These are phyloP conservation scores for Podarcis siculus DNA, from an alignment of 2,797 vertebrate species.

Conservation along the genomic window DNA sequence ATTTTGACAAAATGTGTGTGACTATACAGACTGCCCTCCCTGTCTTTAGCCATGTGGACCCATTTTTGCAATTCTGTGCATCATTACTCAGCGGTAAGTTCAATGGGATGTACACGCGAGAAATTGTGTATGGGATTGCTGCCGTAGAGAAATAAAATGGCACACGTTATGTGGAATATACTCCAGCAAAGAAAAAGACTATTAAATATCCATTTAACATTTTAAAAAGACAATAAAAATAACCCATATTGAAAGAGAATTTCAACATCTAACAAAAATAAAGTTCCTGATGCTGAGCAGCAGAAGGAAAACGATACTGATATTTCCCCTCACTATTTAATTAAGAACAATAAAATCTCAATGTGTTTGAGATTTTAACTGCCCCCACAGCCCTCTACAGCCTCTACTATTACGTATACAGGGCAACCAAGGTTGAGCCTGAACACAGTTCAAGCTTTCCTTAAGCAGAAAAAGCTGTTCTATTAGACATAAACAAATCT, in stretches of 20 bases:
- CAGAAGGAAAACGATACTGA: conserved; percentile 48
- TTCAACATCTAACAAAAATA: background rate
- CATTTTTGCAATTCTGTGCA: conserved; percentile 20
- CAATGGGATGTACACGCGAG: background rate
- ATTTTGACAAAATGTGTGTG: too few species aligned
- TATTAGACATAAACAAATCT: conserved; percentile 19
- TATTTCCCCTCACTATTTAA: conserved; percentile 53
- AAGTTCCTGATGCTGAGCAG: conserved; percentile 3
- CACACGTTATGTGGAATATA: background rate
- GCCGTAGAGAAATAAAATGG: background rate
- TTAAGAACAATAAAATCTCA: conserved; percentile 46
- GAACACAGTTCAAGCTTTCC: conserved; percentile 18
- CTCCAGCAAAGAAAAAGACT: background rate
- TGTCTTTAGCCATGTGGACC: too few species aligned
- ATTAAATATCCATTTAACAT: background rate
- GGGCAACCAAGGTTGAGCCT: conserved; percentile 35
- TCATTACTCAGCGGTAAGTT: background rate
- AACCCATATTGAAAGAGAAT: conserved; percentile 19
- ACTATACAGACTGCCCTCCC: too few species aligned
- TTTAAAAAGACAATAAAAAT: background rate
- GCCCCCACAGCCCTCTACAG: conserved; percentile 15
- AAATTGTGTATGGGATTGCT: background rate
- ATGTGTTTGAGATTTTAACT: conserved; percentile 52
- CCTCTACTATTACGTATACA: conserved; percentile 33
- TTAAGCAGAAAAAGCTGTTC: background rate